Evolutionary conservation across 1,140 invertebrate species (phyloP).

Genomic region (Hyphantria cunea): DNA sequence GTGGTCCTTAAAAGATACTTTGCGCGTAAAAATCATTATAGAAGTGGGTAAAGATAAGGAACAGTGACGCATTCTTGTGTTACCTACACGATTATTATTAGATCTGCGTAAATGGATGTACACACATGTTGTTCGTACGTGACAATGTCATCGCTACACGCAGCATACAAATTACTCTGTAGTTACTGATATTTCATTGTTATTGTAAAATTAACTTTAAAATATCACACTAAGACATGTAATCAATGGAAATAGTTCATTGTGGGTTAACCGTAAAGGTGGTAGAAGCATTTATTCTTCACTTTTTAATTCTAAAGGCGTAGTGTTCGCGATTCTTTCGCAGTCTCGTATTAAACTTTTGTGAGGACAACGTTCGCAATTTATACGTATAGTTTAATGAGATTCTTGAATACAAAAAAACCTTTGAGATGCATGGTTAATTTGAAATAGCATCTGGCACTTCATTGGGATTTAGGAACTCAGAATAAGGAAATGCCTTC

Average conservation of each 20-base stretch:
- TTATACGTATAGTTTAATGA: neutral
- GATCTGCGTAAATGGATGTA: slow-evolving; percentile 37
- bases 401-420: too few species aligned
- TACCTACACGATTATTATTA: slow-evolving; percentile 29
- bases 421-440: too few species aligned
- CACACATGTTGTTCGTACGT: slow-evolving; percentile 47
- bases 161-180: slow-evolving; percentile 48
- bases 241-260: neutral
- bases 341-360: slow-evolving; percentile 38
- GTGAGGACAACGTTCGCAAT: slow-evolving; percentile 15
- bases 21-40: too few species aligned
- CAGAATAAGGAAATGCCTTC: too few species aligned
- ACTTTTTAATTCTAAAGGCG: slow-evolving; percentile 39
- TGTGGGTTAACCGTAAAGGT: slow-evolving; percentile 20
- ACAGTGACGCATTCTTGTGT: slow-evolving; percentile 26
- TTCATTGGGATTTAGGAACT: too few species aligned
- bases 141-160: slow-evolving; percentile 52
- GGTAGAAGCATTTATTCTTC: slow-evolving; percentile 29
- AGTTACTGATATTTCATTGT: slow-evolving; percentile 27
- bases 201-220: slow-evolving; percentile 32
- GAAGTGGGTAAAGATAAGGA: slow-evolving; percentile 1
- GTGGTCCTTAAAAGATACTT: too few species aligned
- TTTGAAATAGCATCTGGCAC: too few species aligned
- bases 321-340: slow-evolving; percentile 32
- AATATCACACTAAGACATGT: slow-evolving; percentile 25